These are phyloP conservation scores for Chaunax sp. DNA, from an alignment of 2,797 vertebrate genomes.

Conservation along the genomic window DNA sequence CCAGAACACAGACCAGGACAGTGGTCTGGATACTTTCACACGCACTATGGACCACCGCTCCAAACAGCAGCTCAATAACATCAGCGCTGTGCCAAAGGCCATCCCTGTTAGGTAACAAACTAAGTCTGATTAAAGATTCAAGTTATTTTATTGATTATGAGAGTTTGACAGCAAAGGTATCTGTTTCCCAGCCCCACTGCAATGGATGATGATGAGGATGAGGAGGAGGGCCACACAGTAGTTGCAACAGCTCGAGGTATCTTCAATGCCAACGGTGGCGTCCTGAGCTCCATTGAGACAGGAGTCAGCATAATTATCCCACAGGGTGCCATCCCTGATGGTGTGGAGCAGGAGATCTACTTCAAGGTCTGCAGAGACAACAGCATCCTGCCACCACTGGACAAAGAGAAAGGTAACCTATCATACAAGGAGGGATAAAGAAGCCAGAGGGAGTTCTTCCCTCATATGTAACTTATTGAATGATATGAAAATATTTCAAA, in stretches of 20 bases:
- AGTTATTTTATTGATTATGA: conserved; percentile 20
- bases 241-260: conserved; percentile 96
- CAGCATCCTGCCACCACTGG: conserved; percentile 97
- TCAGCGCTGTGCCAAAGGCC: conserved; percentile 93
- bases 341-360: conserved; percentile 99
- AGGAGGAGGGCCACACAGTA: conserved; percentile 98
- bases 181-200: conserved; percentile 88
- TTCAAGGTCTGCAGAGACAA: conserved; percentile 99
- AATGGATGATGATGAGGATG: conserved; percentile 96
- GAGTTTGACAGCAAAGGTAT: conserved; percentile 70
- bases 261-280: conserved; percentile 96
- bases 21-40: conserved; percentile 91
- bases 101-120: conserved; percentile 92
- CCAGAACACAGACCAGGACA: conserved; percentile 87
- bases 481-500: too few relatives aligned
- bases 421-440: neutral
- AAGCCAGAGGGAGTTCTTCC: neutral
- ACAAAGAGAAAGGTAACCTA: conserved; percentile 96
- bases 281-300: conserved; percentile 98
- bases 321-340: conserved; percentile 96
- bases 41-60: conserved; percentile 89
- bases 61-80: conserved; percentile 94
- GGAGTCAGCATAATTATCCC: conserved; percentile 99
- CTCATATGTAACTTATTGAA: too few relatives aligned
- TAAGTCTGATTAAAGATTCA: neutral